A percentile compares a stretch with the other conserved stretches of the same genome.
Evolutionary conservation across 2,888 invertebrate genomes (phyloP).

Genomic region (Drosophila parthenogenetica): DNA sequence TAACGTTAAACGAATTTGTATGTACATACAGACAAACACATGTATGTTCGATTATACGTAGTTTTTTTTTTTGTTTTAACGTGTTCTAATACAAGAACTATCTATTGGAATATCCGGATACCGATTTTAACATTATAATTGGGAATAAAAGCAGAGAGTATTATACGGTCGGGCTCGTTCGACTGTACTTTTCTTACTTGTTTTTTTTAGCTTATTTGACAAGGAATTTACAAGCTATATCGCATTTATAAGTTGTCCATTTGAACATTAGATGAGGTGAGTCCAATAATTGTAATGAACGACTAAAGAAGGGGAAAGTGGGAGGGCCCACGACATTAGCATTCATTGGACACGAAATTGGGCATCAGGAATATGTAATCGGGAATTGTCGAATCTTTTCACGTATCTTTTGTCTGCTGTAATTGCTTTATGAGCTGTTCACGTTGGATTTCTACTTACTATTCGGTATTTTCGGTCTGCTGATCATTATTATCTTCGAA

Average conservation of each 20-base stretch:
- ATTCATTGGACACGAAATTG: conserved; percentile 49
- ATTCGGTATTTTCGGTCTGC: conserved; percentile 47
- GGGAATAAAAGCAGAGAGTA: no score
- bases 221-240: background rate
- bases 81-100: no score
- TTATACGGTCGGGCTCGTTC: no score
- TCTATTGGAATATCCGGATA: no score
- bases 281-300: background rate
- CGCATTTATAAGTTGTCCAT: background rate
- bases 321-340: conserved; percentile 44
- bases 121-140: no score
- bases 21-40: no score
- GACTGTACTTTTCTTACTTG: no score
- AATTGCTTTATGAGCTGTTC: conserved; percentile 65
- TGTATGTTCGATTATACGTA: no score
- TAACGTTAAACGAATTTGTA: no score
- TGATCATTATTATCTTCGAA: conserved; percentile 30
- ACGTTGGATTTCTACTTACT: conserved; percentile 63
- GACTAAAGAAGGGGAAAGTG: background rate
- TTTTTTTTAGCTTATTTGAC: no score
- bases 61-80: no score
- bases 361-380: conserved; percentile 24
- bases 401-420: conserved; percentile 38
- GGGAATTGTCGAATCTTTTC: conserved; percentile 47
- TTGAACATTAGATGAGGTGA: conserved; percentile 5